phyloP scores from a whole-genome alignment of 92 coral and sea anemone species.

The Epizoanthus fatuus region DNA sequence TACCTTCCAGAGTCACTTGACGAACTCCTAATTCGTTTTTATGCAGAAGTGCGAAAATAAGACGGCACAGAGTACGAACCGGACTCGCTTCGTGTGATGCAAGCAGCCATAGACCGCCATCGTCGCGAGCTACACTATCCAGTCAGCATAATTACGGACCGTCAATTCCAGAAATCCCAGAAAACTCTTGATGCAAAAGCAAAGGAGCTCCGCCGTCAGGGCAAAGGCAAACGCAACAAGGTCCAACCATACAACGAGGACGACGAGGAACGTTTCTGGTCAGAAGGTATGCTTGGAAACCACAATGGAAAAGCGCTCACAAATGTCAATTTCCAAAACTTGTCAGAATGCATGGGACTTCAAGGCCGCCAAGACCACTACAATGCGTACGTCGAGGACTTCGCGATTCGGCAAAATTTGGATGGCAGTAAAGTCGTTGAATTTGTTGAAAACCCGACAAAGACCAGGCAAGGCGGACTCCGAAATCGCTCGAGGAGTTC shows the following conservation, averaged over 20 bases:
- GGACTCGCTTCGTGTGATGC: constrained; percentile 62
- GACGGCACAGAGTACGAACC: constrained; percentile 68
- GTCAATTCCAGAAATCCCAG: constrained; percentile 51
- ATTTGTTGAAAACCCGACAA: constrained; percentile 39
- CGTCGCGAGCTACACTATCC: constrained; percentile 45
- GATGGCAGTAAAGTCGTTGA: constrained; percentile 50
- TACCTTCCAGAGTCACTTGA: constrained; percentile 31
- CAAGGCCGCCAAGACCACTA: constrained; percentile 68
- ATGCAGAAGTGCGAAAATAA: constrained; percentile 55
- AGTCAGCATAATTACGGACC: constrained; percentile 26
- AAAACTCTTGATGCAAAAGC: constrained; percentile 37
- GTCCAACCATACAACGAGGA: constrained; percentile 30
- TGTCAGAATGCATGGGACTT: constrained; percentile 51
- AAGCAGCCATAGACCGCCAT: constrained; percentile 52
- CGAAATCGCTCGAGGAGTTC: constrained; percentile 28
- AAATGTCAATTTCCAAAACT: constrained; percentile 24
- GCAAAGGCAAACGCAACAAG: constrained; percentile 61
- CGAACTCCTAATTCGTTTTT: constrained; percentile 28
- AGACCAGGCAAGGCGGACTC: constrained; percentile 61
- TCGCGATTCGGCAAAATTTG: not conserved
- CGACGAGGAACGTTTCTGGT: constrained; percentile 53
- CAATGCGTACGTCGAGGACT: constrained; percentile 56
- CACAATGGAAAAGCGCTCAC: constrained; percentile 44
- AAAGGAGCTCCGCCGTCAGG: constrained; percentile 36
- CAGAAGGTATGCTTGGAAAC: constrained; percentile 34